Percentiles rank a stretch among this genome's conserved stretches.
Evolutionary conservation across 2,113 vertebrate genomes (phyloP).

Genomic region (Lasiurus borealis): DNA sequence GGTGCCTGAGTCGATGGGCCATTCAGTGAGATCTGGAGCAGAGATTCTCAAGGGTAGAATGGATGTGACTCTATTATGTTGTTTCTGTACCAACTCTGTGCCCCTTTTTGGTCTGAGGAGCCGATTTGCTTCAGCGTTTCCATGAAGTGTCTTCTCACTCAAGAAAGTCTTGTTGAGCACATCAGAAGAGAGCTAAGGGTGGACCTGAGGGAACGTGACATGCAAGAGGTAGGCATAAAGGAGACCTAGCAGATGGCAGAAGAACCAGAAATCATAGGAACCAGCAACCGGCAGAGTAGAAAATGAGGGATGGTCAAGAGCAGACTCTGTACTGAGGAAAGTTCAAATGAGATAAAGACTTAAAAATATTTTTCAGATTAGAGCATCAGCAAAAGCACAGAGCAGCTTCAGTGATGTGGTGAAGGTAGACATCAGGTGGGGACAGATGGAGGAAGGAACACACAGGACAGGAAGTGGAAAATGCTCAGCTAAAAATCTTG

Average conservation of each 20-base stretch:
- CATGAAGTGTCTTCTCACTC: not conserved
- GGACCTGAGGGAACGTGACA: rapidly evolving
- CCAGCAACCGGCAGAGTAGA: not conserved
- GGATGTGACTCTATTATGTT: not conserved
- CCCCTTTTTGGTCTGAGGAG: not conserved
- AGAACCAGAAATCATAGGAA: not conserved
- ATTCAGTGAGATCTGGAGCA: not conserved
- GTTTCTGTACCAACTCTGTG: not conserved
- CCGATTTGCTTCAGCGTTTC: not conserved
- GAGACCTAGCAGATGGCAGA: not conserved
- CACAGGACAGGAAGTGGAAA: not conserved
- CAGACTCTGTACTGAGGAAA: not conserved
- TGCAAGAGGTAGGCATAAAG: not conserved
- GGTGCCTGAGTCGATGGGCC: not conserved
- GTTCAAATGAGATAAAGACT: not conserved
- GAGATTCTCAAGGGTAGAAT: not conserved
- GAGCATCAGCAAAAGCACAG: not conserved
- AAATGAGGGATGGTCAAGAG: too few relatives aligned
- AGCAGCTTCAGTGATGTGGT: not conserved
- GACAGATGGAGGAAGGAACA: not conserved
- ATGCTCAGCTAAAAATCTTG: not conserved
- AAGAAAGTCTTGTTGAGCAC: not conserved
- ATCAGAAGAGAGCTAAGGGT: not conserved
- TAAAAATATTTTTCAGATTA: not conserved
- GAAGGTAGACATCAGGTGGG: not conserved